Percentiles rank a stretch among this genome's conserved stretches.
These are phyloP conservation scores for Hydrotaea cyrtoneurina DNA, from an alignment of 2,888 invertebrate genomes.

Conservation along the genomic window DNA sequence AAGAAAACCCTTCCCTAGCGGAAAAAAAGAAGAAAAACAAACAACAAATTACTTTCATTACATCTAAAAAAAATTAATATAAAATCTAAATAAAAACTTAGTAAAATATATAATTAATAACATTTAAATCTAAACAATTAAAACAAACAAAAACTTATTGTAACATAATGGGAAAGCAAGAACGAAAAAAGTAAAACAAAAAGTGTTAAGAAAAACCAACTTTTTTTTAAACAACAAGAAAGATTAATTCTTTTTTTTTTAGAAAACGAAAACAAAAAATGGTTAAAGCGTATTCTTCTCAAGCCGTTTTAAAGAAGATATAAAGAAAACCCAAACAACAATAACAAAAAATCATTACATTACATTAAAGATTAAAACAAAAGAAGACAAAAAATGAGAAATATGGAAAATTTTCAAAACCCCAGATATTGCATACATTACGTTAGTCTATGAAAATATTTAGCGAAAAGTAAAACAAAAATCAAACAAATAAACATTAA, in stretches of 20 bases:
- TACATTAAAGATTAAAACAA: too few species aligned
- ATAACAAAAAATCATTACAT: background rate
- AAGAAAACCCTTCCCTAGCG: background rate
- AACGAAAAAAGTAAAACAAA: constrained; percentile 35
- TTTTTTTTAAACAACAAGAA: constrained; percentile 36
- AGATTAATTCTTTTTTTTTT: background rate
- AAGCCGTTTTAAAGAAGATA: constrained; percentile 20
- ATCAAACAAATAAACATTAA: background rate
- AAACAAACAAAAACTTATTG: constrained; percentile 22
- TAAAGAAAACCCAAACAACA: background rate
- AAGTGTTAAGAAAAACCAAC: constrained; percentile 58
- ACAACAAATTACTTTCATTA: constrained; percentile 46
- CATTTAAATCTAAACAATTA: constrained; percentile 64
- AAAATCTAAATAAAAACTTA: constrained; percentile 30
- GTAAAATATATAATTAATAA: constrained; percentile 49
- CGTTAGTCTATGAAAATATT: constrained; percentile 39
- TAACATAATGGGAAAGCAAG: constrained; percentile 40
- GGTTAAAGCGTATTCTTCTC: background rate
- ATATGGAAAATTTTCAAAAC: constrained; percentile 20
- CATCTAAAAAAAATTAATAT: constrained; percentile 27
- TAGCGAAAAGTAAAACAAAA: constrained; percentile 15
- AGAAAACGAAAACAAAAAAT: constrained; percentile 35
- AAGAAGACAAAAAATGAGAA: background rate
- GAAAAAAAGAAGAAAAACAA: background rate
- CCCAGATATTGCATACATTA: constrained; percentile 47